A percentile compares a stretch with the other conserved stretches of the same genome.
Evolutionary conservation across 2,113 vertebrate species (phyloP).

Genomic region (Beaufortia kweichowensis): DNA sequence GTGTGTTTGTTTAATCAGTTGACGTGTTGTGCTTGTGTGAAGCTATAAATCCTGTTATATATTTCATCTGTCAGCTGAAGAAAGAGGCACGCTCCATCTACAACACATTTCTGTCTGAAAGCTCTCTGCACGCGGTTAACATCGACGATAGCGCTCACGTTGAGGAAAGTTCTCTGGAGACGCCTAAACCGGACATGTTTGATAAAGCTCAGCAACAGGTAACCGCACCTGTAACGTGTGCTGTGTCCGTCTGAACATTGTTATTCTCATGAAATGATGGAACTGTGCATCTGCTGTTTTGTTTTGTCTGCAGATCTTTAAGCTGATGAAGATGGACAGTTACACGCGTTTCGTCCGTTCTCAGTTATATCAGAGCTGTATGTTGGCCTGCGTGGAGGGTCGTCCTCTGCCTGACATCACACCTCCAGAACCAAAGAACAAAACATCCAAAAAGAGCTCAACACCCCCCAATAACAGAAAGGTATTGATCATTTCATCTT

Average conservation of each 20-base stretch:
- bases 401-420: conserved; percentile 70
- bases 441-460: conserved; percentile 6
- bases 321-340: conserved; percentile 63
- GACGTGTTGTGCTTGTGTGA: no score
- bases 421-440: conserved; percentile 53
- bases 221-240: background rate
- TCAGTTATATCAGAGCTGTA: conserved; percentile 66
- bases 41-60: no score
- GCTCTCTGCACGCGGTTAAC: conserved; percentile 79
- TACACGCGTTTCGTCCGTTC: conserved; percentile 55
- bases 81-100: conserved; percentile 80
- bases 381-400: conserved; percentile 78
- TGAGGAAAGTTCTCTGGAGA: conserved; percentile 76
- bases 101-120: conserved; percentile 79
- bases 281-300: no score
- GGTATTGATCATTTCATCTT: no score
- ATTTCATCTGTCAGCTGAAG: conserved; percentile 79
- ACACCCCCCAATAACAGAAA: conserved; percentile 27
- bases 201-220: conserved; percentile 82
- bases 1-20: no score
- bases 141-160: conserved; percentile 82
- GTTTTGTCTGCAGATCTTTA: conserved; percentile 53
- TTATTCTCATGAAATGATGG: no score
- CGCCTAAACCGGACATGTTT: conserved; percentile 81
- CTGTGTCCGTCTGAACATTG: background rate